Evolutionary conservation across 2,113 vertebrate species (phyloP).

Genomic region (Columba janthina): DNA sequence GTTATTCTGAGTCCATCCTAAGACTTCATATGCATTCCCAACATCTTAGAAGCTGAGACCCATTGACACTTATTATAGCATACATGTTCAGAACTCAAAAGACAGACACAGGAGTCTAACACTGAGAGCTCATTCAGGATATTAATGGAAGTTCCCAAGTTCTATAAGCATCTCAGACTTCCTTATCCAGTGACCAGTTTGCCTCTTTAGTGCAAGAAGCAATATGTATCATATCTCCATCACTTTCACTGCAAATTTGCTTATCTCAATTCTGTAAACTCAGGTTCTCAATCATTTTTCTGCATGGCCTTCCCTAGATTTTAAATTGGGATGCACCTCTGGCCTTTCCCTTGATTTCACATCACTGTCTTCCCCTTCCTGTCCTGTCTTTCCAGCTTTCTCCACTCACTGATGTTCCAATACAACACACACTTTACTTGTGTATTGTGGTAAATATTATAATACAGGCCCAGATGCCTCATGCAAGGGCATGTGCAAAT

Average conservation of each 20-base stretch:
- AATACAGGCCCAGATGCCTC: neutral
- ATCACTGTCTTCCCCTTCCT: neutral
- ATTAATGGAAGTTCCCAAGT: neutral
- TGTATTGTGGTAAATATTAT: neutral
- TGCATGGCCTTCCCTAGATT: neutral
- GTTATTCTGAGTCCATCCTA: neutral
- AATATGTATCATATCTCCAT: neutral
- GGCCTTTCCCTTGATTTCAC: neutral
- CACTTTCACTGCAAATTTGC: neutral
- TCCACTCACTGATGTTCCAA: neutral
- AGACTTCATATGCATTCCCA: neutral
- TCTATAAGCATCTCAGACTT: neutral
- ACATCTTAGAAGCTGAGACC: neutral
- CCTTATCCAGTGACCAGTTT: neutral
- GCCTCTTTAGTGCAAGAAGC: neutral
- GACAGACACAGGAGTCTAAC: neutral
- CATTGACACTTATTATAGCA: neutral
- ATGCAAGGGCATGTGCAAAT: neutral
- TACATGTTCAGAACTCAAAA: neutral
- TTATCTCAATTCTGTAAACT: neutral
- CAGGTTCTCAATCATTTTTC: neutral
- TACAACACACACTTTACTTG: neutral
- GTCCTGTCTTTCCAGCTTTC: neutral
- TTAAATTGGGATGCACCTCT: neutral
- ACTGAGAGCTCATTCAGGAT: neutral